phyloP scores from a whole-genome alignment of 1,140 invertebrate genomes.

The Sitobion miscanthi region DNA sequence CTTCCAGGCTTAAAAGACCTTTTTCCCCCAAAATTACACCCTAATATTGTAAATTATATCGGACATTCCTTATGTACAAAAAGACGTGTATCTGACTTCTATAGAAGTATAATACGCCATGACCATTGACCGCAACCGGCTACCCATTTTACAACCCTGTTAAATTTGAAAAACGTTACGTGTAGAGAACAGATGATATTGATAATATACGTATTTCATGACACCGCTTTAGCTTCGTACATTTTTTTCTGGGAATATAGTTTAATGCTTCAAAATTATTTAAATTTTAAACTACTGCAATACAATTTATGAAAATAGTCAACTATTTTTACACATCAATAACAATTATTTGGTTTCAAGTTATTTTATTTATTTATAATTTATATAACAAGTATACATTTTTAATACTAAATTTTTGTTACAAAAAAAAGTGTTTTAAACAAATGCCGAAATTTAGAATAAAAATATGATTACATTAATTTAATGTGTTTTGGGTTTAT shows the following conservation, averaged over 20 bases:
- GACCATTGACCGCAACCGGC: conserved; percentile 31
- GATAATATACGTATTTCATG: background rate
- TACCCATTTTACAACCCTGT: conserved; percentile 38
- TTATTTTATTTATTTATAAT: background rate
- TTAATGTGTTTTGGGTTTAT: conserved; percentile 18
- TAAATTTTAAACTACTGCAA: background rate
- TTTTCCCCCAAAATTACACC: conserved; percentile 51
- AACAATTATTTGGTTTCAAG: background rate
- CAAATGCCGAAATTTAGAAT: background rate
- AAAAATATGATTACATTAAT: background rate
- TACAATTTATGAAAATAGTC: background rate
- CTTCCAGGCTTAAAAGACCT: conserved; percentile 40
- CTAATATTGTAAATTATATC: conserved; percentile 55
- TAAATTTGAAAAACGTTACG: background rate
- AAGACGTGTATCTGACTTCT: conserved; percentile 16
- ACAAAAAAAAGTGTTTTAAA: background rate
- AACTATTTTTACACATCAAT: background rate
- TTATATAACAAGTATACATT: background rate
- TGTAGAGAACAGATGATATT: conserved; percentile 33
- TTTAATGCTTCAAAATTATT: background rate
- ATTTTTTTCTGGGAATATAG: background rate
- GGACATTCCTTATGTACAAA: conserved; percentile 39
- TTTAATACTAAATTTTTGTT: background rate
- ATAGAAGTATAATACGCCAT: conserved; percentile 35
- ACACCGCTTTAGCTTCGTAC: background rate